Percentiles rank a stretch among this genome's conserved stretches.
These are phyloP conservation scores for Pristionchus arcanus DNA, from an alignment of 2,888 invertebrate species.

Conservation along the genomic window DNA sequence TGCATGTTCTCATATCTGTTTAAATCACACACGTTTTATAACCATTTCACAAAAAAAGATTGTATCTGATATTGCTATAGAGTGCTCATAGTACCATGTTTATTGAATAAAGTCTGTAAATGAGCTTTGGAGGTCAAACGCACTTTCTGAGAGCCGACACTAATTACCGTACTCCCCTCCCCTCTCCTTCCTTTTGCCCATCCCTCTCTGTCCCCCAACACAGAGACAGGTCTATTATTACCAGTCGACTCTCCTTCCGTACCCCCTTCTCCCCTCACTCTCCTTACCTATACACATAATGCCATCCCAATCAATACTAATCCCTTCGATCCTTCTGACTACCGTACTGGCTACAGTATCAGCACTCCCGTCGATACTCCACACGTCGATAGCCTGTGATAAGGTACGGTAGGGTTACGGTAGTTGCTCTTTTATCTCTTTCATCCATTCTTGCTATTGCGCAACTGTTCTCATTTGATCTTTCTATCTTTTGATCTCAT, in stretches of 20 bases:
- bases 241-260: background rate
- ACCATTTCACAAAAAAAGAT: background rate
- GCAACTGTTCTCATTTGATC: no score
- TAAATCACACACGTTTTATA: background rate
- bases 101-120: background rate
- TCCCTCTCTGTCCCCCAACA: conserved; percentile 23
- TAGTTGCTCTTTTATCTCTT: background rate
- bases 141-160: conserved; percentile 36
- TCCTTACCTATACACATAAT: conserved; percentile 10
- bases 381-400: conserved; percentile 55
- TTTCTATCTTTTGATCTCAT: no score
- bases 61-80: conserved; percentile 12
- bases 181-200: background rate
- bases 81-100: conserved; percentile 1
- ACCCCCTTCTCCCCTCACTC: conserved; percentile 5
- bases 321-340: conserved; percentile 6
- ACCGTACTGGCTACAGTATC: background rate
- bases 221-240: conserved; percentile 44
- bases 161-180: conserved; percentile 32
- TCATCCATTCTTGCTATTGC: background rate
- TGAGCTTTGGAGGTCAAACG: background rate
- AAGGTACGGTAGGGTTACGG: conserved; percentile 30
- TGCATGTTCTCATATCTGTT: background rate
- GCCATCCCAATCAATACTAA: background rate
- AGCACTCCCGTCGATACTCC: conserved; percentile 39